phyloP scores from a whole-genome alignment of 2,888 invertebrate species.

The Cheilosia variabilis region DNA sequence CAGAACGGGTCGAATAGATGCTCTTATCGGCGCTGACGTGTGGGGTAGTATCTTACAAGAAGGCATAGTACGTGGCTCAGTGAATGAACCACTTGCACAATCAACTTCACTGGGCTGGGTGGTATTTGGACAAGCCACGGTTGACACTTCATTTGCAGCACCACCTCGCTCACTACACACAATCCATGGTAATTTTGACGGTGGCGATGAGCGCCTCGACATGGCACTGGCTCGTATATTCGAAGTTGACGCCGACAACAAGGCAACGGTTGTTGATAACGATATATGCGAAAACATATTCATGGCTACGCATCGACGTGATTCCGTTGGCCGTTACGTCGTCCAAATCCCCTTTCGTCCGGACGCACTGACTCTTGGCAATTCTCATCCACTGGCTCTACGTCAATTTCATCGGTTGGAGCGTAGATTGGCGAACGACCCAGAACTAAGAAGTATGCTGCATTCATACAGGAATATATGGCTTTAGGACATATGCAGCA shows the following conservation, averaged over 20 bases:
- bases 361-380: constrained; percentile 13
- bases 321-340: background rate
- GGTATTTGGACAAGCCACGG: background rate
- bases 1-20: constrained; percentile 34
- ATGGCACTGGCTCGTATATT: constrained; percentile 1
- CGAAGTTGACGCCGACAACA: constrained; percentile 4
- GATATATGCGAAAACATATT: constrained; percentile 17
- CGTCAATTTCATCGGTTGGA: constrained; percentile 17
- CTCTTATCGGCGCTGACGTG: constrained; percentile 43
- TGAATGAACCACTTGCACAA: constrained; percentile 7
- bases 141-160: too few relatives aligned
- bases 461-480: constrained; percentile 22
- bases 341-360: constrained; percentile 20
- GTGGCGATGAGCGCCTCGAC: too few relatives aligned
- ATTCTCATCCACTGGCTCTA: constrained; percentile 15
- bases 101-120: background rate
- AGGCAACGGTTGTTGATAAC: background rate
- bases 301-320: constrained; percentile 6
- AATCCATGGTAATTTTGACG: too few relatives aligned
- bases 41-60: constrained; percentile 34
- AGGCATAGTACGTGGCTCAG: constrained; percentile 36
- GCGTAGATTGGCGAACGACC: constrained; percentile 22
- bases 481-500: constrained; percentile 20
- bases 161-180: too few relatives aligned
- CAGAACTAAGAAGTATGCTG: constrained; percentile 14